Percentiles rank a stretch among this genome's conserved stretches.
Evolutionary conservation across 2,113 vertebrate species (phyloP).

Genomic region (Dromas ardeola): DNA sequence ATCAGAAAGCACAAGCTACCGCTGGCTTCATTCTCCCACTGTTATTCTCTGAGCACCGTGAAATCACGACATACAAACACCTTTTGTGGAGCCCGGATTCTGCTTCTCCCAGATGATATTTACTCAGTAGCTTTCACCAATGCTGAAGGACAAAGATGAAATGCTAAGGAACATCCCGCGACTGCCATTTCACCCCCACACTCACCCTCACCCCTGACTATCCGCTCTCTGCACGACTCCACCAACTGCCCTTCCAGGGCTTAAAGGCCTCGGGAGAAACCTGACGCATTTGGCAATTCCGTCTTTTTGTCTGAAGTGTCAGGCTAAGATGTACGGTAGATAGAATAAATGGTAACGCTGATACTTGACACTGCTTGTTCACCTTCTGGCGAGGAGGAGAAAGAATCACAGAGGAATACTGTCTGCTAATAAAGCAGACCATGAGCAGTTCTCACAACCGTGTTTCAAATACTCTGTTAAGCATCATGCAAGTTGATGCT

Average conservation of each 20-base stretch:
- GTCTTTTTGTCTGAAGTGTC: neutral
- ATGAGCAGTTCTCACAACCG: neutral
- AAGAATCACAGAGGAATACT: neutral
- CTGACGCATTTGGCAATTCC: neutral
- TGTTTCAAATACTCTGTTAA: neutral
- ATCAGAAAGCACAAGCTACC: neutral
- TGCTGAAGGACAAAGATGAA: neutral
- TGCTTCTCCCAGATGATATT: neutral
- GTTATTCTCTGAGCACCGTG: neutral
- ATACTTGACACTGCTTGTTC: neutral
- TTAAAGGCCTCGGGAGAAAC: neutral
- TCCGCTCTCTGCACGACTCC: neutral
- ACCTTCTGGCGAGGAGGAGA: neutral
- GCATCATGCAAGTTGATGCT: too few relatives aligned
- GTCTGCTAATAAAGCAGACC: neutral
- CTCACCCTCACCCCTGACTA: neutral
- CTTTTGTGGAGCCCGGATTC: neutral
- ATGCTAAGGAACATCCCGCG: neutral
- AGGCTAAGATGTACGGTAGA: neutral
- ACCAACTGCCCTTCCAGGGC: neutral
- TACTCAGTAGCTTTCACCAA: neutral
- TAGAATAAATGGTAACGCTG: neutral
- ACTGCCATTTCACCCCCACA: neutral
- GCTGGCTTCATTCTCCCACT: neutral
- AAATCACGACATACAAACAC: neutral